Base-by-base conservation (phyloP, 2,888 invertebrate genomes). In the Eupithecia pulchellata region DNA sequence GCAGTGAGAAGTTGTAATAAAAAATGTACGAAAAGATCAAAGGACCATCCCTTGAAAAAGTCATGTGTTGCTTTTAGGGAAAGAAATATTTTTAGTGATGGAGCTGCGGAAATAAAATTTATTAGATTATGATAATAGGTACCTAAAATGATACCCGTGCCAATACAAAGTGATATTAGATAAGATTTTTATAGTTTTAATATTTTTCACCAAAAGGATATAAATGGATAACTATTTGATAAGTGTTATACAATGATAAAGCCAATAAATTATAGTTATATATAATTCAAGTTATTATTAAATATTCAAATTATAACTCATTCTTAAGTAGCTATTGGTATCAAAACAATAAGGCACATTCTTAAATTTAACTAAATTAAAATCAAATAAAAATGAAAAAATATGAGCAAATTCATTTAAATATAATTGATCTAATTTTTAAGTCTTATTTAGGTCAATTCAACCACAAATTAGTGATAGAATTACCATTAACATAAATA, bases 1-100 rank as follows among this genome's bases (percentile, higher is more conserved):
- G 96, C 96, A 65, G 88, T 96, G 34, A 90, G 92, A 78, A 92
- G 94, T 72, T 97, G 97, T 84, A 91, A 94, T 74, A 88, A 88
- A 74, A 95, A 85, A 84, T 96, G 96, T 86, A 89, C 85, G 34
- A 87, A 86, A 52, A 93, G 96, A 61, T 83, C 89, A 47, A 81
- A 82, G 2, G 89, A 89, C n/a, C 90, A 89, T 75, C 86, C 93
- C 14, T 86, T 96, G 14, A 94, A 95, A 71, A 91, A 95, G 79
- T 95, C 95, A 25, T 97, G 97, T 89, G 93, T 96, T 55, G 84
- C 86, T 29, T 75, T 93, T 90, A 76, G 91, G 91, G 84, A 94
- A 74, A 77, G 80, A 39, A 75, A 69, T 39, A 75, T 78, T 70
- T 76, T 66, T 57, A 74, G 75, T 64, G 76, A 77, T 0, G 75